Evolutionary conservation across 2,113 vertebrate species (phyloP).

Genomic region (Talpa occidentalis): DNA sequence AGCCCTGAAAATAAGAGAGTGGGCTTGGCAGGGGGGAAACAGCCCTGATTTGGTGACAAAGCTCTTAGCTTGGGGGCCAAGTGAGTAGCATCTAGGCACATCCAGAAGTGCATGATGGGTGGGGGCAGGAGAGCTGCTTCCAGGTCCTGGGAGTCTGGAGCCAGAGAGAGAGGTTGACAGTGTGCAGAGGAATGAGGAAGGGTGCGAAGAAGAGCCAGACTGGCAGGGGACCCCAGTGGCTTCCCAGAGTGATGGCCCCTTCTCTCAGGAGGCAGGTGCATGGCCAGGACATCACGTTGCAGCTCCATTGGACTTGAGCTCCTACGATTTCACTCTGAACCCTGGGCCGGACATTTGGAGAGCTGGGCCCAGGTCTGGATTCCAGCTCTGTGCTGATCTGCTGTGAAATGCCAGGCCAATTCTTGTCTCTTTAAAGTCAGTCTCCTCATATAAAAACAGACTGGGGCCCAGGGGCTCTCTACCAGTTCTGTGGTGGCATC

Average conservation of each 20-base stretch:
- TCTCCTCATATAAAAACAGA: not conserved
- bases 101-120: not conserved
- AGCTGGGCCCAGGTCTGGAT: not conserved
- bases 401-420: not conserved
- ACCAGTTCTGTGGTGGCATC: not conserved
- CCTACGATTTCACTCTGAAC: not conserved
- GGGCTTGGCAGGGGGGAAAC: not conserved
- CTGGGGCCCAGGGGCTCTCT: not conserved
- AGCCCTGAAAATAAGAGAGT: slow-evolving; percentile 39
- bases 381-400: not conserved
- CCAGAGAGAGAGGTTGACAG: not conserved
- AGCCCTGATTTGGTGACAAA: slow-evolving; percentile 43
- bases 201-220: rapidly evolving
- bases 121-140: not conserved
- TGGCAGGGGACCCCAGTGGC: not conserved
- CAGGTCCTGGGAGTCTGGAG: not conserved
- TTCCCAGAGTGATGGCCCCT: not conserved
- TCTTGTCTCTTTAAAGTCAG: not conserved
- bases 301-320: not conserved
- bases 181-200: not conserved
- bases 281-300: not conserved
- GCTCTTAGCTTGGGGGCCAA: not conserved
- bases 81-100: not conserved
- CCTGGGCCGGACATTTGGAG: slow-evolving; percentile 1
- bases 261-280: not conserved